A percentile compares a stretch with the other conserved stretches of the same genome.
Conservation (phyloP, 2,888 invertebrate species). For the Meloe dianella region DNA sequence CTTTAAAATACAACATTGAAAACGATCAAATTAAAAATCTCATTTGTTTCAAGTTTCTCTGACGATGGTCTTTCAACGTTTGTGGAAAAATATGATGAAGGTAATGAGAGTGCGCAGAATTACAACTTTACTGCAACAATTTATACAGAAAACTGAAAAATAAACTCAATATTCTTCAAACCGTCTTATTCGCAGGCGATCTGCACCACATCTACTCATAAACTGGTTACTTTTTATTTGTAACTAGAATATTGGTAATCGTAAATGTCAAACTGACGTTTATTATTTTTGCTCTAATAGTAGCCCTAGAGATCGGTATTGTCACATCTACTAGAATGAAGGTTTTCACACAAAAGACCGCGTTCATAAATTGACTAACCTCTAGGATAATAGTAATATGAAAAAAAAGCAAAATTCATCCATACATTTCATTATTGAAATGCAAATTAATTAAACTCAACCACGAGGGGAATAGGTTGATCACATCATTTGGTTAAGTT, state of each 20-base stretch:
- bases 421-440: no score
- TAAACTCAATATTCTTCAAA: neutral
- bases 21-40: conserved; percentile 5
- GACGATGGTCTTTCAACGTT: neutral
- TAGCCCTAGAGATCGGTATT: neutral
- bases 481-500: no score
- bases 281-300: neutral
- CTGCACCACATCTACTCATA: neutral
- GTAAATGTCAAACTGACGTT: neutral
- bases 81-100: neutral
- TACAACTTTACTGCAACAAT: neutral
- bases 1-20: conserved; percentile 25
- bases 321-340: neutral
- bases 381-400: no score
- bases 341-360: no score
- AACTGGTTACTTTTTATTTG: neutral
- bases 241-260: neutral
- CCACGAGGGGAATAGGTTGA: no score
- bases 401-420: no score
- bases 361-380: no score
- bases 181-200: neutral
- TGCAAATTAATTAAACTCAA: no score
- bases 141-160: neutral
- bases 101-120: neutral
- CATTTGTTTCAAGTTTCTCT: neutral